Evolutionary conservation across 2,797 vertebrate genomes (phyloP).

Genomic region (Sciurus vulgaris): DNA sequence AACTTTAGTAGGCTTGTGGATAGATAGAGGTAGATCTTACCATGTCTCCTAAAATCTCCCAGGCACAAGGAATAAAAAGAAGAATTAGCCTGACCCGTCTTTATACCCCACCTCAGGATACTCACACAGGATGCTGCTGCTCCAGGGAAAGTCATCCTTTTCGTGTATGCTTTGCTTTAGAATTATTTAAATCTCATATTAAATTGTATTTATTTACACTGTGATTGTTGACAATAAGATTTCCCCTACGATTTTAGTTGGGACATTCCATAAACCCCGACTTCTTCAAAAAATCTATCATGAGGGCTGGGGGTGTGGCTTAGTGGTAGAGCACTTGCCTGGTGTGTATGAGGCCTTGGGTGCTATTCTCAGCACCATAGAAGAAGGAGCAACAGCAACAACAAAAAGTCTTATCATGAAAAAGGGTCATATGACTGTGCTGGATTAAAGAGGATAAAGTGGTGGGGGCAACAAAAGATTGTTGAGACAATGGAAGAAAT

Average conservation of each 20-base stretch:
- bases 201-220: not conserved
- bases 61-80: not conserved
- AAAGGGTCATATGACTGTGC: not conserved
- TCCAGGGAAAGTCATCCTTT: not conserved
- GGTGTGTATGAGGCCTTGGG: too few relatives aligned
- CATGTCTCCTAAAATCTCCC: rapidly evolving
- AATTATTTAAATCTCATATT: not conserved
- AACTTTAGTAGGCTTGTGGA: not conserved
- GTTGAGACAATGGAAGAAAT: not conserved
- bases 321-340: too few relatives aligned
- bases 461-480: not conserved
- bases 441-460: not conserved
- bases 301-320: too few relatives aligned
- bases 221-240: not conserved
- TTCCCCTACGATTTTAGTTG: not conserved
- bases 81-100: not conserved
- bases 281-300: not conserved
- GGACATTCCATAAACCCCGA: not conserved
- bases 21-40: too few relatives aligned
- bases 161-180: not conserved
- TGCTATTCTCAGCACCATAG: too few relatives aligned
- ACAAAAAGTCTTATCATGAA: not conserved
- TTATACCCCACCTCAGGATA: too few relatives aligned
- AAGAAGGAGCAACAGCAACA: too few relatives aligned
- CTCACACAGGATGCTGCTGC: too few relatives aligned